Evolutionary conservation across 2,797 vertebrate species (phyloP).

Genomic region (Catamblyrhynchus diadema): DNA sequence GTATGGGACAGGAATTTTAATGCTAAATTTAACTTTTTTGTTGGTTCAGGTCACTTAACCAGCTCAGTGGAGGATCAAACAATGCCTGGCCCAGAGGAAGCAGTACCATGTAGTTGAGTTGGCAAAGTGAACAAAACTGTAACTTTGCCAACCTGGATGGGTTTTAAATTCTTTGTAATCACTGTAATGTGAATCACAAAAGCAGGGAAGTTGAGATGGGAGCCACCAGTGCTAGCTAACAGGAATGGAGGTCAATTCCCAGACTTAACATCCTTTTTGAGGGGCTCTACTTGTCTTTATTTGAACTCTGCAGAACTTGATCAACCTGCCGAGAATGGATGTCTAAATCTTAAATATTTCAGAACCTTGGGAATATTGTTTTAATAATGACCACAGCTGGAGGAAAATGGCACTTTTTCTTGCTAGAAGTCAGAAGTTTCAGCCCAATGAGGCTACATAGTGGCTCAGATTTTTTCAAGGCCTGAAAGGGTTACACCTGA

Average conservation of each 20-base stretch:
- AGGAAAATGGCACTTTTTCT: neutral
- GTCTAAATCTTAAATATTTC: neutral
- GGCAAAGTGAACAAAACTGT: neutral
- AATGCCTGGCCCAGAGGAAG: neutral
- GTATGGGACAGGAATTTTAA: neutral
- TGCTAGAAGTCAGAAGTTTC: neutral
- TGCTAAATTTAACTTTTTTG: neutral
- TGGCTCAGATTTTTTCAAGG: neutral
- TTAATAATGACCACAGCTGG: neutral
- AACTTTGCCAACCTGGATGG: neutral
- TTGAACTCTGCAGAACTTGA: neutral
- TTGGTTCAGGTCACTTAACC: neutral
- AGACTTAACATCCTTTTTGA: neutral
- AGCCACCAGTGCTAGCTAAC: neutral
- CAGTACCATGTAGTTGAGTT: neutral
- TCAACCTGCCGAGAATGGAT: neutral
- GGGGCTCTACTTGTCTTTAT: neutral
- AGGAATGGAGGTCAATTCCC: neutral
- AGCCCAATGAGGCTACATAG: neutral
- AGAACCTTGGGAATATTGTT: neutral
- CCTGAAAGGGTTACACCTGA: neutral
- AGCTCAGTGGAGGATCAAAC: neutral
- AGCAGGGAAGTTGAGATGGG: neutral
- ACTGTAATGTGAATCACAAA: neutral
- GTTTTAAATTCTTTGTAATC: neutral